Conservation (phyloP, 2,113 vertebrate species). For the Oxyura jamaicensis region DNA sequence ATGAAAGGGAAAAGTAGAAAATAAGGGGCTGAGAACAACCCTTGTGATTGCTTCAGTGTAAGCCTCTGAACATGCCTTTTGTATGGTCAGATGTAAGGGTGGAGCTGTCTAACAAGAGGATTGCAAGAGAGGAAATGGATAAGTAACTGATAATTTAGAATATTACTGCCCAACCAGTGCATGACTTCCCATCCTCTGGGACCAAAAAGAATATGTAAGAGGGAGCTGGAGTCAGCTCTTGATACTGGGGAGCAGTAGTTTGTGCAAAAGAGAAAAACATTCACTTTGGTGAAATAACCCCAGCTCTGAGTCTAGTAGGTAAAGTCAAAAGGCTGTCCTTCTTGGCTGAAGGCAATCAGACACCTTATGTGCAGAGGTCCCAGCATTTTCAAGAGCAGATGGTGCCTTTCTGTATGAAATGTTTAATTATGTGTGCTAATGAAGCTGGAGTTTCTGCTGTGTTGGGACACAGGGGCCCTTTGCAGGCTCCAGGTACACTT, state of each 20-base stretch:
- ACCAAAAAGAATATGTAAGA: neutral
- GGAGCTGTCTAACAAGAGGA: neutral
- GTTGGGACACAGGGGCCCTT: neutral
- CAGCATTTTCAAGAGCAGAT: conserved; percentile 40
- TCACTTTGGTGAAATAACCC: neutral
- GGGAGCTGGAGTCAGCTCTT: neutral
- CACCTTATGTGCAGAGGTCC: neutral
- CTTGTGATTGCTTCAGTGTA: neutral
- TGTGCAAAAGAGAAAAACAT: neutral
- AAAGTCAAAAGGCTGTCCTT: neutral
- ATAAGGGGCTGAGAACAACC: neutral
- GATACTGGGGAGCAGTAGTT: neutral
- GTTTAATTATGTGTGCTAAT: conserved; percentile 35
- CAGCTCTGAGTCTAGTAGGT: neutral
- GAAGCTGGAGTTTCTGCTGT: neutral
- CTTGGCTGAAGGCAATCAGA: neutral
- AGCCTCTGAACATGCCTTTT: neutral
- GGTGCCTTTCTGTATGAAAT: neutral
- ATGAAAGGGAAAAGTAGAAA: neutral
- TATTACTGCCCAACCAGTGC: neutral
- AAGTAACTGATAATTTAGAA: neutral
- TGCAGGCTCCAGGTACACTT: neutral
- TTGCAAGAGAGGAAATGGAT: neutral
- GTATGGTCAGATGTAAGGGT: neutral
- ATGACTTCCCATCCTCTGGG: neutral